Percentiles rank a stretch among this genome's conserved stretches.
Evolutionary conservation across 2,888 invertebrate genomes (phyloP).

Genomic region (Muscina levida): DNA sequence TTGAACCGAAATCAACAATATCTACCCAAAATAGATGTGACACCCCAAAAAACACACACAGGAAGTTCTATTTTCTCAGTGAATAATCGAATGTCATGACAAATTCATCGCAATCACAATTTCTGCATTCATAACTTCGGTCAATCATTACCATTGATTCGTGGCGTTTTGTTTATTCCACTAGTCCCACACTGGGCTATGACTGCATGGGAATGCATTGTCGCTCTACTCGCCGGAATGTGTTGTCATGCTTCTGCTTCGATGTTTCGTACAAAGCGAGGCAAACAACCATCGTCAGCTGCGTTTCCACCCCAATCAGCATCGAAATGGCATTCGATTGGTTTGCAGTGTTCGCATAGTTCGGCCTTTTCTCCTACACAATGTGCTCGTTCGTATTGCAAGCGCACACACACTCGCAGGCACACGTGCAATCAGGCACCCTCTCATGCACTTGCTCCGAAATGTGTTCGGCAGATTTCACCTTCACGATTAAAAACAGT

Average conservation of each 20-base stretch:
- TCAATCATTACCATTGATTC: constrained; percentile 26
- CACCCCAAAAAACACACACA: background rate
- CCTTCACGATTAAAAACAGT: constrained; percentile 33
- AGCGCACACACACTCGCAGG: background rate
- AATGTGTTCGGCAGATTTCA: constrained; percentile 27
- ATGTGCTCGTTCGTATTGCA: background rate
- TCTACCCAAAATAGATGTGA: constrained; percentile 23
- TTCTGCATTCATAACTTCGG: constrained; percentile 32
- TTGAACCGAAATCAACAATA: background rate
- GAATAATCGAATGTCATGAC: constrained; percentile 25
- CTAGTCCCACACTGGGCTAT: background rate
- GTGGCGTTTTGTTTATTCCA: background rate
- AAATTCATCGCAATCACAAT: constrained; percentile 34
- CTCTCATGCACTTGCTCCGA: constrained; percentile 9
- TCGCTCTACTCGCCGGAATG: background rate
- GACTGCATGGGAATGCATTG: constrained; percentile 19
- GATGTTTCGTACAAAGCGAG: background rate
- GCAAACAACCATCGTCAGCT: constrained; percentile 21
- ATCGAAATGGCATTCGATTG: constrained; percentile 41
- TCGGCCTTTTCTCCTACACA: constrained; percentile 40
- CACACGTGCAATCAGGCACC: background rate
- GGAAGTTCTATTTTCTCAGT: constrained; percentile 21
- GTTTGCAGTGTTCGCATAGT: constrained; percentile 25
- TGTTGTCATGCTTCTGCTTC: constrained; percentile 19
- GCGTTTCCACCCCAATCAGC: constrained; percentile 38